Percentiles rank a stretch among this genome's conserved stretches.
These are phyloP conservation scores for Pangasius macronema DNA, from an alignment of 2,797 vertebrate species.

Conservation along the genomic window DNA sequence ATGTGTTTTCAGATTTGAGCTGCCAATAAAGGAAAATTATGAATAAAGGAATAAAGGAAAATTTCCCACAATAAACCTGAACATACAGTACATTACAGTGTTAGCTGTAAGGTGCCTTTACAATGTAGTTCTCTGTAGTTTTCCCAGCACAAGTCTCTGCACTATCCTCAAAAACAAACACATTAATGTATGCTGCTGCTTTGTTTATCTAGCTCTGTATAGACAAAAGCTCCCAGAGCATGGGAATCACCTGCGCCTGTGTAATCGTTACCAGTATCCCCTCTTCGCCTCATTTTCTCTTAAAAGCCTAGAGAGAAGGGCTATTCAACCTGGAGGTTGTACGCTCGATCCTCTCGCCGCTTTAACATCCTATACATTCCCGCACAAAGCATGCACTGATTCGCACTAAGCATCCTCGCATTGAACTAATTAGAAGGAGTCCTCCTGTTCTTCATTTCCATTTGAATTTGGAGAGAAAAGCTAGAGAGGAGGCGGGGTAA, in stretches of 20 bases:
- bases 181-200: slow-evolving; percentile 16
- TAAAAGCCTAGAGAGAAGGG: slow-evolving; percentile 71
- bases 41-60: neutral
- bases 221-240: slow-evolving; percentile 35
- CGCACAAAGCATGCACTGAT: slow-evolving; percentile 71
- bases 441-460: slow-evolving; percentile 69
- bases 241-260: slow-evolving; percentile 47
- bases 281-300: slow-evolving; percentile 64
- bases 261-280: slow-evolving; percentile 27
- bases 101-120: neutral
- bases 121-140: neutral
- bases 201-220: slow-evolving; percentile 37
- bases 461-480: slow-evolving; percentile 69
- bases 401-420: slow-evolving; percentile 75
- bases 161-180: slow-evolving; percentile 32
- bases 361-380: slow-evolving; percentile 73
- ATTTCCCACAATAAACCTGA: neutral
- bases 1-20: neutral
- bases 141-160: slow-evolving; percentile 9
- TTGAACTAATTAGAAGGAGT: slow-evolving; percentile 78
- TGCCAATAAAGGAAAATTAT: neutral
- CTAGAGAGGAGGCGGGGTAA: slow-evolving; percentile 57
- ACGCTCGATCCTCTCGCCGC: slow-evolving; percentile 73
- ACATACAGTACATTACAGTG: neutral
- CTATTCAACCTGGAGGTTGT: slow-evolving; percentile 73